A percentile compares a stretch with the other conserved stretches of the same genome.
Conservation (phyloP, 2,888 invertebrate genomes). For the Oscheius sp. region DNA sequence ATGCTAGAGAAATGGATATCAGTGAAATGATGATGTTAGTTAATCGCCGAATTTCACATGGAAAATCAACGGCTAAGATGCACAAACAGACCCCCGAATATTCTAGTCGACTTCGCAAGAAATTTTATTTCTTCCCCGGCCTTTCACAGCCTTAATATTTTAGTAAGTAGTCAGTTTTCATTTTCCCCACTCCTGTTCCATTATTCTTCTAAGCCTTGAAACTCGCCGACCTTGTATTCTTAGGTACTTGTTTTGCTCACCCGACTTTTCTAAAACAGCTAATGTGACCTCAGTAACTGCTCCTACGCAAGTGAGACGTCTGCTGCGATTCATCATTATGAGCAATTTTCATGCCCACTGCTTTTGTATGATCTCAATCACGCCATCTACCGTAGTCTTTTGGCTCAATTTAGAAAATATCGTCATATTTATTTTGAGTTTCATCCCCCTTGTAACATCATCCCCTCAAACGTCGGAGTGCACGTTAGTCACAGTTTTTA, state of each 20-base stretch:
- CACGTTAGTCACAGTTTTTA: too few relatives aligned
- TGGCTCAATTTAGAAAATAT: neutral
- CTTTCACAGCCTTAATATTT: slow-evolving; percentile 19
- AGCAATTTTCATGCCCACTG: neutral
- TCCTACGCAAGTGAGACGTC: neutral
- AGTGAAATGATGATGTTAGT: slow-evolving; percentile 57
- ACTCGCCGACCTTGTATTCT: too few relatives aligned
- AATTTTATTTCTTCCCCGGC: slow-evolving; percentile 69
- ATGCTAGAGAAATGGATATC: slow-evolving; percentile 55
- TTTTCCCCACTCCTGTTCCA: neutral
- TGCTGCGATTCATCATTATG: neutral
- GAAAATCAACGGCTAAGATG: too few relatives aligned
- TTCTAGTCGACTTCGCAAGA: slow-evolving; percentile 55
- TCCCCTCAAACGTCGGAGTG: too few relatives aligned
- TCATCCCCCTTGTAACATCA: neutral
- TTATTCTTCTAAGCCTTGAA: too few relatives aligned
- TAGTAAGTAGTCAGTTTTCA: neutral
- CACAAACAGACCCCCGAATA: slow-evolving; percentile 60
- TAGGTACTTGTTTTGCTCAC: too few relatives aligned
- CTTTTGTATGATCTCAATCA: neutral
- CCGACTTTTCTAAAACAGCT: neutral
- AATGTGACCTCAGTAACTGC: neutral
- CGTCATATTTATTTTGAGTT: neutral
- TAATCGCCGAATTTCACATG: slow-evolving; percentile 38
- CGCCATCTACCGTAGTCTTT: neutral